A percentile compares a stretch with the other conserved stretches of the same genome.
Conservation (phyloP, 2,888 invertebrate species). For the Notodonta ziczac region DNA sequence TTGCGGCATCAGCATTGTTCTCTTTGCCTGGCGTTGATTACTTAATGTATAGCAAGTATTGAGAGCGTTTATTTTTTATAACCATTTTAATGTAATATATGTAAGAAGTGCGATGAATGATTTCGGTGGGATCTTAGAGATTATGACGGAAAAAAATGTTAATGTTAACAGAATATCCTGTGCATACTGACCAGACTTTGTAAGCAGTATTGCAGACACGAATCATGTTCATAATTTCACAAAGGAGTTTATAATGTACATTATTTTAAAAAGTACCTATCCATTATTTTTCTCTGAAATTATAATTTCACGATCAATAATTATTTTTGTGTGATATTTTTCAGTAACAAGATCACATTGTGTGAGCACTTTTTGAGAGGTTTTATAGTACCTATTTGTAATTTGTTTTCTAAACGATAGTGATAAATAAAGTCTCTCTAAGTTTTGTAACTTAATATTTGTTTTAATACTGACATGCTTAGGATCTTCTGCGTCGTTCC, state of each 20-base stretch:
- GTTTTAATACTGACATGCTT: conserved; percentile 4
- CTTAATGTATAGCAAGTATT: background rate
- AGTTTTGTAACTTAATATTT: conserved; percentile 32
- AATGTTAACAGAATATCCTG: background rate
- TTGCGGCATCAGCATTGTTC: background rate
- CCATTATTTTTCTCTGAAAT: conserved; percentile 8
- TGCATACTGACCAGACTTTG: background rate
- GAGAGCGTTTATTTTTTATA: conserved; percentile 3
- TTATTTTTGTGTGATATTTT: conserved; percentile 8
- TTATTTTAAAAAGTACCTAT: no score
- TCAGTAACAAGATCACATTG: conserved; percentile 14
- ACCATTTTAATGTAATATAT: conserved; percentile 13
- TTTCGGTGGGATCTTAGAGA: conserved; percentile 2
- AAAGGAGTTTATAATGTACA: background rate
- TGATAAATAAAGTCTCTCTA: conserved; percentile 48
- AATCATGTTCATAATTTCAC: no score
- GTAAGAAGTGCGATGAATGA: conserved; percentile 8
- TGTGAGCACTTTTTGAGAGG: conserved; percentile 12
- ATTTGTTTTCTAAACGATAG: conserved; percentile 17
- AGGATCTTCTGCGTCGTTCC: no score
- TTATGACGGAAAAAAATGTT: conserved; percentile 5
- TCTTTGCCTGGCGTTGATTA: background rate
- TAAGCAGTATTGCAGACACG: background rate
- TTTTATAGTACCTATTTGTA: conserved; percentile 11
- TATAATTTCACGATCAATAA: conserved; percentile 18